phyloP scores from a whole-genome alignment of 2,888 invertebrate genomes.

The Drosophila barbarae region DNA sequence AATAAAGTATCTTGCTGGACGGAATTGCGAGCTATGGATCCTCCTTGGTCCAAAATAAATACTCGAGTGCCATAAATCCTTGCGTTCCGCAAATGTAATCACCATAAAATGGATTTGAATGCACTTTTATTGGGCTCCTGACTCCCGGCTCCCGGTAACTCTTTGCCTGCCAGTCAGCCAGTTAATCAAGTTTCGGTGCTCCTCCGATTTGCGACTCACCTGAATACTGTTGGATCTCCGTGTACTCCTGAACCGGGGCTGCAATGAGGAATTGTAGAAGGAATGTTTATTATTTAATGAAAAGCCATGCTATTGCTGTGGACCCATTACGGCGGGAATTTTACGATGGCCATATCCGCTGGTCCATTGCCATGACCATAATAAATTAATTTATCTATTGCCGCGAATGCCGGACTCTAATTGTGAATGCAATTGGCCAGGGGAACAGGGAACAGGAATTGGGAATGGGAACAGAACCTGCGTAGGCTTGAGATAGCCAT shows the following conservation, averaged over 20 bases:
- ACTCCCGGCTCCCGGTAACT: conserved; percentile 1
- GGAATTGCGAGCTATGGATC: background rate
- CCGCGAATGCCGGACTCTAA: conserved; percentile 57
- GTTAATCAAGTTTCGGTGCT: conserved; percentile 17
- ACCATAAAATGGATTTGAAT: conserved; percentile 31
- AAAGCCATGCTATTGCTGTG: conserved; percentile 28
- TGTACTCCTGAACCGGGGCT: conserved; percentile 85
- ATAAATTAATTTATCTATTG: conserved; percentile 72
- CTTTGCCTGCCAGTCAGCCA: background rate
- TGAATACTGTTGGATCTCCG: conserved; percentile 84
- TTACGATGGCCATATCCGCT: conserved; percentile 67
- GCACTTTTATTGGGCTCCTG: conserved; percentile 25
- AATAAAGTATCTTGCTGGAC: background rate
- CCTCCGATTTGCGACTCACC: conserved; percentile 77
- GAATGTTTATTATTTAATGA: conserved; percentile 42
- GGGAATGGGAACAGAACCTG: conserved; percentile 24
- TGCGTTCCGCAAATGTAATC: conserved; percentile 29
- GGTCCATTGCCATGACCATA: conserved; percentile 60
- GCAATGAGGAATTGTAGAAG: conserved; percentile 80
- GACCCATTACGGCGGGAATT: conserved; percentile 45
- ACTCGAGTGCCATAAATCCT: conserved; percentile 6
- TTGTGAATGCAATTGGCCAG: conserved; percentile 62
- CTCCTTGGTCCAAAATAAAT: background rate
- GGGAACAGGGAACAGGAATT: background rate
- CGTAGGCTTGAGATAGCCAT: conserved; percentile 54